phyloP scores from a whole-genome alignment of 2,113 vertebrate genomes.

The Phasianus colchicus region DNA sequence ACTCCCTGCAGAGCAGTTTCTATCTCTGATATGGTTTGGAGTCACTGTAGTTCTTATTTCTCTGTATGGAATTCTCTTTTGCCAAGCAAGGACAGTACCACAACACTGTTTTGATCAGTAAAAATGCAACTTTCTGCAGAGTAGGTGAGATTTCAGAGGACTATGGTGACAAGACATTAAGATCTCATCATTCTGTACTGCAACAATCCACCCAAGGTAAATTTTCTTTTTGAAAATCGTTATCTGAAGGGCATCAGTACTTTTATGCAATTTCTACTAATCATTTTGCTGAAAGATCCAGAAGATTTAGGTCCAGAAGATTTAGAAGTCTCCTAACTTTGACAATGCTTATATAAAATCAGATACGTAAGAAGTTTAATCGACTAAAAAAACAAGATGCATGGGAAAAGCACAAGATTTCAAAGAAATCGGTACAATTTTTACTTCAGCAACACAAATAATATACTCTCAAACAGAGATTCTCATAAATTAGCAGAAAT shows the following conservation, averaged over 20 bases:
- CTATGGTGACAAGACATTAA: not conserved
- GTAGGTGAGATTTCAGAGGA: not conserved
- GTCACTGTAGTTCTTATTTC: fast-evolving
- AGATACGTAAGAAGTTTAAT: not conserved
- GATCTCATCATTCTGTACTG: not conserved
- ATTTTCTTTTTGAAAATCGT: not conserved
- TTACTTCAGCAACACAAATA: not conserved
- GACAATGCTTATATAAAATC: not conserved
- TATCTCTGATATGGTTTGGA: not conserved
- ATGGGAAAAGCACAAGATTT: not conserved
- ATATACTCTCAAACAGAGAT: not conserved
- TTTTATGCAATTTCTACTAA: not conserved
- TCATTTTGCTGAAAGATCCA: not conserved
- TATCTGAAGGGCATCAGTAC: fast-evolving
- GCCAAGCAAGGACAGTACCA: not conserved
- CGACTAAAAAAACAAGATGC: not conserved
- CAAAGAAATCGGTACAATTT: not conserved
- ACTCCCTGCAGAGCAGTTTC: not conserved
- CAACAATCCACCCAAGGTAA: fast-evolving
- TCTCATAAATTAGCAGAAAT: not conserved
- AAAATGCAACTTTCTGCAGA: not conserved
- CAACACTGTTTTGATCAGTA: not conserved
- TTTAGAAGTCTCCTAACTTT: not conserved
- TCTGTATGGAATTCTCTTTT: fast-evolving
- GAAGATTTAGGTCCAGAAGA: not conserved